Evolutionary conservation across 2,797 vertebrate species (phyloP), one percentile per base, ranked within the genome.

Genomic region (Spatula clypeata): DNA sequence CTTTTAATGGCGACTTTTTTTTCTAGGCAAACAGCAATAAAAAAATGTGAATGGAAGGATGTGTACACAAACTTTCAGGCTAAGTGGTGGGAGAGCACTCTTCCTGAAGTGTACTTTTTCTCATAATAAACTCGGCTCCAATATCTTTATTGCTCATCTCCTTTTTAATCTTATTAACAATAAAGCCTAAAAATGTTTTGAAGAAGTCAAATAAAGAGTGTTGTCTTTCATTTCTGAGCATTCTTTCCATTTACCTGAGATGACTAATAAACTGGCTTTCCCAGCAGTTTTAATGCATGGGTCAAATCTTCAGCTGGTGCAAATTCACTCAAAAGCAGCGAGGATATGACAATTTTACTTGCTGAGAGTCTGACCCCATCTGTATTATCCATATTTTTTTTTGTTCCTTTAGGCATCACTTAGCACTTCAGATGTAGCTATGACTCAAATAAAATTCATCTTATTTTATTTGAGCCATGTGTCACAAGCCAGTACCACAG

Each of bases 131-230:
- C 97, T 96, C 20, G 9, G 90, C 82, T 94, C 86, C 73, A 74
- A 42, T 98, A 98, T 98, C 98, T 98, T 98, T 98, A 98, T 97
- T 97, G 94, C 93, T 96, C 96, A 98, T 98, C 98, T 98, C 93
- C 94, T 97, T 97, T 98, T 98, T 98, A 98, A 97, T 98, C 96
- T 97, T 97, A 97, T 98, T 98, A 98, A 98, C 95, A 95, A 96
- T 97, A 97, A 97, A 97, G 93, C 62, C 97, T 97, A 90, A 98
- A 98, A 97, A 96, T 95, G 91, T 92, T 97, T 95, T 86, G 71
- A 96, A 95, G 96, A 97, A 97, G 97, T 95, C 88, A 96, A 96
- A 96, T 95, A 97, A 93, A 98, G 88, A 67, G 93, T 91, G 89
- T 88, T 84, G 80, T 77, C 94, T 93, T 97, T 97, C 93, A 96